Conservation (phyloP, 1,140 invertebrate genomes). For the Apolygus lucorum region DNA sequence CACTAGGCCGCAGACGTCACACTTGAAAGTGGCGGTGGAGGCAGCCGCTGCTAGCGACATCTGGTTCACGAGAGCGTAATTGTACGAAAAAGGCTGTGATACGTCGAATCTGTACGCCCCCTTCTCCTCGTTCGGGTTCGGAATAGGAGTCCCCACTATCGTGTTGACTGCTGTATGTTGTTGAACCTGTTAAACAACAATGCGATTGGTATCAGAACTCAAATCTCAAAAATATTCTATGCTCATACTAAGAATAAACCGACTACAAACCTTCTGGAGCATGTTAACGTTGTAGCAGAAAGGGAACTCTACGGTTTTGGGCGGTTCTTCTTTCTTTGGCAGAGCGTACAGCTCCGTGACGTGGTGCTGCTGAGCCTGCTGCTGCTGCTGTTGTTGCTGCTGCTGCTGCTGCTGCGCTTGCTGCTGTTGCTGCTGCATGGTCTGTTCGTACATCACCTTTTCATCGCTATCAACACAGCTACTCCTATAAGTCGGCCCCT, state of each 20-base stretch:
- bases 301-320: slow-evolving; percentile 43
- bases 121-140: slow-evolving; percentile 42
- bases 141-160: slow-evolving; percentile 32
- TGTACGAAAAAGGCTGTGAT: slow-evolving; percentile 46
- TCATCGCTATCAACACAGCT: slow-evolving; percentile 25
- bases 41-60: slow-evolving; percentile 52
- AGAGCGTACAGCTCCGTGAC: slow-evolving; percentile 22
- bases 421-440: slow-evolving; percentile 27
- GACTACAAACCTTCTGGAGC: slow-evolving; percentile 45
- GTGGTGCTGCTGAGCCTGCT: slow-evolving; percentile 25
- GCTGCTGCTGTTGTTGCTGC: slow-evolving; percentile 23
- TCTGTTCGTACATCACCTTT: slow-evolving; percentile 31
- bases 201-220: no score
- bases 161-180: background rate
- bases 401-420: slow-evolving; percentile 15
- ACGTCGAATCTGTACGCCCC: slow-evolving; percentile 48
- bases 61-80: slow-evolving; percentile 46
- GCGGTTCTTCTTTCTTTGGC: slow-evolving; percentile 34
- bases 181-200: slow-evolving; percentile 2
- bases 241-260: no score
- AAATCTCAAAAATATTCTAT: no score
- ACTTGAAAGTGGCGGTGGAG: slow-evolving; percentile 72
- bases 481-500: slow-evolving; percentile 32
- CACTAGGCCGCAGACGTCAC: slow-evolving; percentile 72
- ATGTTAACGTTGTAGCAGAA: slow-evolving; percentile 50